A percentile compares a stretch with the other conserved stretches of the same genome.
phyloP scores from a whole-genome alignment of 2,888 invertebrate species.

The Itoplectis maculator region DNA sequence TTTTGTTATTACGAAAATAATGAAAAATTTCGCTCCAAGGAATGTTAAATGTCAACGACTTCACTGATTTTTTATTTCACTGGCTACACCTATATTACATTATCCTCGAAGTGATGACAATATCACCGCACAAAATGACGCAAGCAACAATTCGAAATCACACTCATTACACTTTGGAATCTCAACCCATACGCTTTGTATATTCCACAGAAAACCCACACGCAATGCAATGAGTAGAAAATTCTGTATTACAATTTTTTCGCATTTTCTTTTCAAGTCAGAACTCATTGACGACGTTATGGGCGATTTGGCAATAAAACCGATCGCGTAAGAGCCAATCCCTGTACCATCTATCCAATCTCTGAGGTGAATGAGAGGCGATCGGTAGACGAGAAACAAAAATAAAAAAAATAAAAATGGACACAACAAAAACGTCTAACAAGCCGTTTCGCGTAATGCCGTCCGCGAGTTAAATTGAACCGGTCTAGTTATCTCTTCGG shows the following conservation, averaged over 20 bases:
- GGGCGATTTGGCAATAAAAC: conserved; percentile 12
- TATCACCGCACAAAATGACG: neutral
- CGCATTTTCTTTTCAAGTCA: neutral
- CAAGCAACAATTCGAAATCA: neutral
- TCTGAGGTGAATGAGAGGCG: neutral
- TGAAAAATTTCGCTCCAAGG: too few relatives aligned
- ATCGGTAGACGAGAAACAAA: neutral
- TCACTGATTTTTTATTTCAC: too few relatives aligned
- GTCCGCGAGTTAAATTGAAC: conserved; percentile 58
- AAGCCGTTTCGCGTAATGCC: conserved; percentile 44
- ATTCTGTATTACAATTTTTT: neutral
- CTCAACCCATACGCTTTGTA: neutral
- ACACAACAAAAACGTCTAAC: conserved; percentile 15
- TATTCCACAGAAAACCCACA: neutral
- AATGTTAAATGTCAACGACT: neutral
- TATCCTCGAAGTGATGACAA: conserved; percentile 16
- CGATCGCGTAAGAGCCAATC: neutral
- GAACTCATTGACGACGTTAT: neutral
- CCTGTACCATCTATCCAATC: neutral
- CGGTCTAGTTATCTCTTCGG: conserved; percentile 59
- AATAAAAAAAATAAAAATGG: too few relatives aligned
- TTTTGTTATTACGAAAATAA: too few relatives aligned
- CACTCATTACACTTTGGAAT: neutral
- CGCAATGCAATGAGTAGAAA: conserved; percentile 5
- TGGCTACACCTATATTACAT: neutral